Conservation (phyloP, 2,113 vertebrate genomes). For the Scytalopus superciliaris region DNA sequence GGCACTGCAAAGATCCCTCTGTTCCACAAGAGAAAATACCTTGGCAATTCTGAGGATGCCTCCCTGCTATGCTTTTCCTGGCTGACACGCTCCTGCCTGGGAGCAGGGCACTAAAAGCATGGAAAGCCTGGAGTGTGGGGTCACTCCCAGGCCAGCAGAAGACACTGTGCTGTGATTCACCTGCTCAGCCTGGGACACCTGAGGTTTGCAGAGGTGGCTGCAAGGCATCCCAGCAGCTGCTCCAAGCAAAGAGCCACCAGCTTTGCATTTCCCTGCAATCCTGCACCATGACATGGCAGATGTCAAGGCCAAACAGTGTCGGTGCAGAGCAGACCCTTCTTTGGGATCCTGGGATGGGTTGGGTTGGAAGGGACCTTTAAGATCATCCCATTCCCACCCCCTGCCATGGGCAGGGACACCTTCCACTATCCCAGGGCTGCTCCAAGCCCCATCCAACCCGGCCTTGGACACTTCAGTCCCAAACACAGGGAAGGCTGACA, state of each 20-base stretch:
- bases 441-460: not conserved
- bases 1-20: not conserved
- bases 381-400: too few species aligned
- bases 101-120: not conserved
- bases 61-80: not conserved
- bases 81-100: not conserved
- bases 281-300: not conserved
- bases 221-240: not conserved
- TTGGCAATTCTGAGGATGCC: not conserved
- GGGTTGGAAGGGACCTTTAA: not conserved
- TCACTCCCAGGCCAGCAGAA: not conserved
- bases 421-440: not conserved
- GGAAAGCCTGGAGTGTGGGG: not conserved
- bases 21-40: not conserved
- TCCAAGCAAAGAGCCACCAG: not conserved
- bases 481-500: not conserved
- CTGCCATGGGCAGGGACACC: not conserved
- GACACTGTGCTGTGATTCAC: not conserved
- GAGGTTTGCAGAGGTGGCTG: not conserved
- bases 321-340: fast-evolving
- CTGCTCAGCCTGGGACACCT: not conserved
- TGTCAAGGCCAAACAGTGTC: not conserved
- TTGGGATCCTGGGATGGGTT: not conserved
- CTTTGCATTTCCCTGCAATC: not conserved
- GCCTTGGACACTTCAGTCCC: not conserved